A percentile compares a stretch with the other conserved stretches of the same genome.
phyloP scores from a whole-genome alignment of 1,140 invertebrate genomes.

The Drosophila murphyi region DNA sequence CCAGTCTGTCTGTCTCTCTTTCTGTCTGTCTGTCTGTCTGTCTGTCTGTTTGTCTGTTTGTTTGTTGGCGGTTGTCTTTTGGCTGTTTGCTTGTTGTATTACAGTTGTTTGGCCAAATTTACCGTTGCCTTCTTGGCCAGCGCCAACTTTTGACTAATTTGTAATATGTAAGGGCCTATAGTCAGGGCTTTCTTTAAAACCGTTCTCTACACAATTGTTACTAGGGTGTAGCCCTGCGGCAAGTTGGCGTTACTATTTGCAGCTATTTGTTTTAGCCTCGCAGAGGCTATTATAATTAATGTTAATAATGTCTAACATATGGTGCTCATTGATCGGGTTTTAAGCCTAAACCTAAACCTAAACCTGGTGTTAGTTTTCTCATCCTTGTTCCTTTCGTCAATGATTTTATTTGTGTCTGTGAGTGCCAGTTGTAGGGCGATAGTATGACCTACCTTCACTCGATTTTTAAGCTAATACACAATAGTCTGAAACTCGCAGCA shows the following conservation, averaged over 20 bases:
- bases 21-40: conserved; percentile 19
- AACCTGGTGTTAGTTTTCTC: no score
- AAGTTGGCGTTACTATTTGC: not conserved
- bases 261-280: not conserved
- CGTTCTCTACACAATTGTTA: conserved; percentile 7
- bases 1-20: conserved; percentile 28
- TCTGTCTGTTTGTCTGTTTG: conserved; percentile 1
- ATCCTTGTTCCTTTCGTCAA: no score
- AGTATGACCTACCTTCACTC: no score
- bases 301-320: no score
- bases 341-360: no score
- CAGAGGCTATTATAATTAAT: no score
- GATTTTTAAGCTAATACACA: no score
- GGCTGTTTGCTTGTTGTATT: conserved; percentile 55
- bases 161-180: conserved; percentile 59
- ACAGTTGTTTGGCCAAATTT: conserved; percentile 69
- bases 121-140: conserved; percentile 59
- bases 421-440: no score
- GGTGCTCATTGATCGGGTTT: no score
- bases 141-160: conserved; percentile 27
- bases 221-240: not conserved
- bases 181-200: conserved; percentile 48
- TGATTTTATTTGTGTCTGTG: no score
- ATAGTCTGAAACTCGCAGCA: no score
- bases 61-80: conserved; percentile 28